Evolutionary conservation across 1,140 invertebrate species (phyloP), one percentile per base, ranked within the genome.

Genomic region (Drosophila ohnishii): DNA sequence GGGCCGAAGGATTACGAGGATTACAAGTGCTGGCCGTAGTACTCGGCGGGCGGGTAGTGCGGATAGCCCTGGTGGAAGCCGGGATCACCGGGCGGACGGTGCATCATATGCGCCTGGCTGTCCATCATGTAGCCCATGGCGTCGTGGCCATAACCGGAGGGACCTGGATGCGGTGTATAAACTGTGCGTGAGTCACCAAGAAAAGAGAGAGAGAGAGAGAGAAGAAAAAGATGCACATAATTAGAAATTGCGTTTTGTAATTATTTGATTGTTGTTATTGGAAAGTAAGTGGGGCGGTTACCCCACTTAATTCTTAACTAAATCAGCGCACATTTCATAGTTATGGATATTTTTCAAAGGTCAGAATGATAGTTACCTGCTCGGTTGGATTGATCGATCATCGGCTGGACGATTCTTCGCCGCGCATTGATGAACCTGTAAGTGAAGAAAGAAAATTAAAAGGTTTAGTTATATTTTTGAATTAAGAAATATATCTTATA

Each of bases 331-430:
- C 9, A 83, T 88, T 87, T 87, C 84, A 66, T 83, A 77, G 71
- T 88, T 87, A 87, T 86, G 82, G 66, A 60, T 75, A 87, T 87
- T 85, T 85, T 85, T 85, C 39, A 57, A 10, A 34, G n/a, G 28
- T 28, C 6, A 42, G 37, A 57, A 3, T 28, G 14, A 84, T 88
- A 89, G 34, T 96, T 95, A 97, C 98, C 98, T 94, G 98, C 97
- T 95, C 98, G 95, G 95, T 99, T 99, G 92, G 97, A 98, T 94
- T 97, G 97, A 94, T 98, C 98, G 90, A 98, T 98, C 97, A 98
- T 97, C 57, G 97, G 97, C 92, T 98, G 98, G 76, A 99, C 96
- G 93, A 99, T 99, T 94, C 98, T 95, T 93, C 98, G 96, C 93
- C 98, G 95, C 91, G 98, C 98, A 93, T 99, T 99, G 92, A 99